Conservation (phyloP, 2,888 invertebrate genomes). For the Pogonocherus hispidulus region DNA sequence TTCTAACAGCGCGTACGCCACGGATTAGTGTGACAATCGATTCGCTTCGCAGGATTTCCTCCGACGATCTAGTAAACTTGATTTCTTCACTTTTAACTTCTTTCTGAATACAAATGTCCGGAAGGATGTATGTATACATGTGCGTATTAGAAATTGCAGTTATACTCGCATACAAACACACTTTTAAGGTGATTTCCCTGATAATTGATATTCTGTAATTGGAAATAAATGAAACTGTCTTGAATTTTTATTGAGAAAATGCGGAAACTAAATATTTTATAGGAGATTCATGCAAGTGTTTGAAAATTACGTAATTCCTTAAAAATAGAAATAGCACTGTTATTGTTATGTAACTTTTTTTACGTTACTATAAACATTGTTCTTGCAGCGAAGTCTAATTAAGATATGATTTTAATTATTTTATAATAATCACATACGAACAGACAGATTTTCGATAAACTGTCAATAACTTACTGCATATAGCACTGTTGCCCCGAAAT, state of each 20-base stretch:
- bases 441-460: no score
- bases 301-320: not conserved
- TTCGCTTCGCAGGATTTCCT: conserved; percentile 19
- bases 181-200: not conserved
- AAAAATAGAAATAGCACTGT: not conserved
- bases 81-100: conserved; percentile 19
- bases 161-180: conserved; percentile 5
- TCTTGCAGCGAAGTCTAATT: no score
- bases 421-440: no score
- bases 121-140: conserved; percentile 14
- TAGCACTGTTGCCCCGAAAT: no score
- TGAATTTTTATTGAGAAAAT: conserved; percentile 3
- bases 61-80: not conserved
- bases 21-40: conserved; percentile 24
- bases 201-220: conserved; percentile 9
- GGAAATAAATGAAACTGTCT: not conserved
- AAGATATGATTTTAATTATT: no score
- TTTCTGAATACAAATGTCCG: conserved; percentile 26
- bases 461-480: no score
- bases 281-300: not conserved
- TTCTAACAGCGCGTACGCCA: conserved; percentile 19
- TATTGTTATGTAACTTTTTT: not conserved
- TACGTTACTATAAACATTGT: no score
- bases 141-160: conserved; percentile 21
- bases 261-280: conserved; percentile 1